Evolutionary conservation across 2,888 invertebrate genomes (phyloP), one percentile per base, ranked within the genome.

Genomic region (Stictocephala bisonia): DNA sequence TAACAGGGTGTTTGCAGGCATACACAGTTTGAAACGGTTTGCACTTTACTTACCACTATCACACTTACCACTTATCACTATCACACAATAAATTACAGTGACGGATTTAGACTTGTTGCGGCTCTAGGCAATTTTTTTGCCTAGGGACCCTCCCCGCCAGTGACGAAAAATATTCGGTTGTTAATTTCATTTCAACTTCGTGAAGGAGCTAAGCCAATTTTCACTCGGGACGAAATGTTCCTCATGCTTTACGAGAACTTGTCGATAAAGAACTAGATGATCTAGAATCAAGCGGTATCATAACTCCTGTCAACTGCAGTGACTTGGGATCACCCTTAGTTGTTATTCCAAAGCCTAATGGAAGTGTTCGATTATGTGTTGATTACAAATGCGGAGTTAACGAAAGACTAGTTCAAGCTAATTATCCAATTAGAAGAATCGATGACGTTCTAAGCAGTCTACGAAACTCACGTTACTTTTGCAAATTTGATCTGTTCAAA

Each of bases 351-450:
- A 76, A 75, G 66, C 68, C 71, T 0, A 44, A 71, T 26, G 71
- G 72, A 13, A 66, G 20, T 1, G 70, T 78, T 18, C 50, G 76
- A 11, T 31, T 76, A 3, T 77, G 70, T 27, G 77, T 68, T 31
- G 76, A 80, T 72, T 79, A 80, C 51, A 79, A 79, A 73, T 48
- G 71, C 26, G 76, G 77, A 6, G 78, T 80, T 6, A 80, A 81
- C 60, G 60, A 75, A 48, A 68, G 71, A 53, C 48, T 81, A 9
- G 66, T 77, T 1, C 24, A 66, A 7, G 77, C 77, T 58, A 73
- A 79, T 35, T 77, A 76, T 31, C 78, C 78, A 13, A 74, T 78
- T 9, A 60, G 29, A 22, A 40, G 27, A 48, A 74, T 78, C 31
- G 75, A 75, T 20, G 77, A 78, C 26, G 58, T 76, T 13, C 58